These are phyloP conservation scores for Clostera curtula DNA, from an alignment of 2,888 invertebrate genomes.

Conservation along the genomic window DNA sequence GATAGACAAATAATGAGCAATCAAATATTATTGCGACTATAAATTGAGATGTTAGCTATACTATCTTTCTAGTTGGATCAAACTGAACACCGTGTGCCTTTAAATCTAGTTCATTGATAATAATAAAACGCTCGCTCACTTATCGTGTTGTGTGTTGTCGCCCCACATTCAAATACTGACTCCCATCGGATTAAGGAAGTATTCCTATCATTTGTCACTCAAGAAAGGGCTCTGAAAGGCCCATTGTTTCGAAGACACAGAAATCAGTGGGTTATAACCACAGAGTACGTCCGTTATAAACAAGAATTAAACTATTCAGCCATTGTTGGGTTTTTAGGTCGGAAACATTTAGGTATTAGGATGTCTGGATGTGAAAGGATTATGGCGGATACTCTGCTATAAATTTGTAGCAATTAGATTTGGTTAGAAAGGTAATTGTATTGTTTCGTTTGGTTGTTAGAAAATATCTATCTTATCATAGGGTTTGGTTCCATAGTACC, in stretches of 20 bases:
- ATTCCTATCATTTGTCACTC: constrained; percentile 62
- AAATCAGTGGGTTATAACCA: constrained; percentile 44
- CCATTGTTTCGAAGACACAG: constrained; percentile 53
- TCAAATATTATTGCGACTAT: no score
- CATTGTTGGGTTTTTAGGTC: constrained; percentile 16
- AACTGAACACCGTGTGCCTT: no score
- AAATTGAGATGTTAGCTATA: no score
- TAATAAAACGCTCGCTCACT: no score
- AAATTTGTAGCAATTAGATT: not conserved
- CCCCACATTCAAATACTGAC: constrained; percentile 25
- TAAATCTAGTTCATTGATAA: no score
- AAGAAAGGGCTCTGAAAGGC: constrained; percentile 50
- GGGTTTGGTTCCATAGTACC: no score
- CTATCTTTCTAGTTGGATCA: no score
- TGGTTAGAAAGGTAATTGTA: no score
- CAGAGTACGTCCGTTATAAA: constrained; percentile 14
- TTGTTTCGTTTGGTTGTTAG: no score
- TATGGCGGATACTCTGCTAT: no score
- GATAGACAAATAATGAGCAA: no score
- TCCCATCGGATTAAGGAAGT: constrained; percentile 53
- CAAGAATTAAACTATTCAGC: constrained; percentile 20
- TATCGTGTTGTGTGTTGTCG: constrained; percentile 18
- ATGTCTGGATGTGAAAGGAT: constrained; percentile 9
- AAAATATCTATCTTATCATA: no score
- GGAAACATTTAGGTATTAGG: constrained; percentile 10